These are phyloP conservation scores for Phania funesta DNA, from an alignment of 2,888 invertebrate species.

Conservation along the genomic window DNA sequence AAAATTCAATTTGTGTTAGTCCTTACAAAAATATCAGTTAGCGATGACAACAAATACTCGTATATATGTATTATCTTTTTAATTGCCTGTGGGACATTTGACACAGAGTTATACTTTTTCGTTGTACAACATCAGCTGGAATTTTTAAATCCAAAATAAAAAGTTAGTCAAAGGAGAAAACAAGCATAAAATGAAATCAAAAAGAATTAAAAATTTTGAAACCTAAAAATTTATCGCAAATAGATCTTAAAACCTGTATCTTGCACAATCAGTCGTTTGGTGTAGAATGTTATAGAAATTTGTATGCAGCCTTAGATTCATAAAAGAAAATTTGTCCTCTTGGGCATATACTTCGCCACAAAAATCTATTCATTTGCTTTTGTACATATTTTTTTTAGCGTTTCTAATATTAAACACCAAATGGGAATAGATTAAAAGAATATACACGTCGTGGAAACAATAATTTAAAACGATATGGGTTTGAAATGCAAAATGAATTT, in stretches of 20 bases:
- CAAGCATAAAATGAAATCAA: background rate
- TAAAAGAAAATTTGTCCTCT: background rate
- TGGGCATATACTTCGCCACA: slow-evolving; percentile 1
- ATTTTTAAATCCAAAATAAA: background rate
- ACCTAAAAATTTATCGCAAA: no score
- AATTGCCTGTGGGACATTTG: slow-evolving; percentile 61
- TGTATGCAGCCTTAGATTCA: background rate
- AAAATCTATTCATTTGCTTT: background rate
- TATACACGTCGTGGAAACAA: background rate
- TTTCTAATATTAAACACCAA: background rate
- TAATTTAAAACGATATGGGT: slow-evolving; percentile 19
- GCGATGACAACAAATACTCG: background rate
- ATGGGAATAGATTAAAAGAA: background rate
- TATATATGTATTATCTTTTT: slow-evolving; percentile 27
- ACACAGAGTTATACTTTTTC: slow-evolving; percentile 27
- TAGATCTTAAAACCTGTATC: no score
- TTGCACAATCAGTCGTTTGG: background rate
- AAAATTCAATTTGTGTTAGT: background rate
- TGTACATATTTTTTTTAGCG: background rate
- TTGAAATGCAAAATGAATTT: slow-evolving; percentile 67
- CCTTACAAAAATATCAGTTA: background rate
- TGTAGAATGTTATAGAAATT: background rate
- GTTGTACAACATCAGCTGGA: background rate
- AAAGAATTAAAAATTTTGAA: background rate
- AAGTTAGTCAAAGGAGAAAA: background rate